Conservation (phyloP, 92 coral and sea anemone genomes). For the Zoanthus gigantus region DNA sequence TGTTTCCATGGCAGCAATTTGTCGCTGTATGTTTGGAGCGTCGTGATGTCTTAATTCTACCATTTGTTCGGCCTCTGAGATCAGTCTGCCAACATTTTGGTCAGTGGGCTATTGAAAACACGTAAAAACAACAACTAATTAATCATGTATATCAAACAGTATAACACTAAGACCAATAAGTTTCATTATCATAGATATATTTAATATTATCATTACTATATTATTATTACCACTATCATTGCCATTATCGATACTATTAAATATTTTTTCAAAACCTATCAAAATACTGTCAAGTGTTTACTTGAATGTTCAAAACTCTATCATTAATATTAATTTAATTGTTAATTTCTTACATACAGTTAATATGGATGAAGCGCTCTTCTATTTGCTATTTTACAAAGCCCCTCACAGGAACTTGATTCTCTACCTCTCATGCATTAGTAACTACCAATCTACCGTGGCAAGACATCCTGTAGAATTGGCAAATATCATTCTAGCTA, state of each 20-base stretch:
- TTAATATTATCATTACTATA: background rate
- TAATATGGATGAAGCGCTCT: too few species aligned
- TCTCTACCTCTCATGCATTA: too few species aligned
- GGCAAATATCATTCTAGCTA: too few species aligned
- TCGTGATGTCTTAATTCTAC: conserved; percentile 81
- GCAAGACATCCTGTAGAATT: too few species aligned
- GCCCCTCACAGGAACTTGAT: too few species aligned
- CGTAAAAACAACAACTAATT: background rate
- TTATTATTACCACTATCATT: background rate
- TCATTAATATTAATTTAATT: too few species aligned
- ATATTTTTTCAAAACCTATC: background rate
- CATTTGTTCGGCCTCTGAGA: conserved; percentile 83
- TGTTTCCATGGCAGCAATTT: conserved; percentile 87
- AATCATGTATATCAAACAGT: background rate
- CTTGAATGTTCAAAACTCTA: background rate
- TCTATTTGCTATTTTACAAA: too few species aligned
- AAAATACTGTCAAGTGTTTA: background rate
- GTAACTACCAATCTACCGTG: too few species aligned
- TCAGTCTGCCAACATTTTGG: conserved; percentile 77
- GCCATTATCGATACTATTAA: background rate
- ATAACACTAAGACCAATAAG: background rate
- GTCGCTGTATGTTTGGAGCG: conserved; percentile 85
- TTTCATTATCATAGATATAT: too few species aligned
- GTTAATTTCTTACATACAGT: too few species aligned
- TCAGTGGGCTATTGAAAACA: conserved; percentile 82